Conservation (phyloP, 1,140 invertebrate genomes). For the Dreissena rostriformis region DNA sequence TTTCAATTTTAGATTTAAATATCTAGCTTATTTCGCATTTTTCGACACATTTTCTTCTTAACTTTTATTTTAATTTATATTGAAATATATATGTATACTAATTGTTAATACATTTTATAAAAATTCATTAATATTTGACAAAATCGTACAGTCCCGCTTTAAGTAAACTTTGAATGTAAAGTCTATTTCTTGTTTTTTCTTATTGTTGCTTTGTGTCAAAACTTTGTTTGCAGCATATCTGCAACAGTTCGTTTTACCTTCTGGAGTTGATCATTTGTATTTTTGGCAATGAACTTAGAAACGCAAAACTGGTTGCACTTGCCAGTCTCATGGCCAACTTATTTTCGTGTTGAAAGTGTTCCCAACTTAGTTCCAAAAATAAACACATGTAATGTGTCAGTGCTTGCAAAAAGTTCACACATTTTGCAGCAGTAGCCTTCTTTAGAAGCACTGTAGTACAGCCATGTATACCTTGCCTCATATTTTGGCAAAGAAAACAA, state of each 20-base stretch:
- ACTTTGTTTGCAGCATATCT: not conserved
- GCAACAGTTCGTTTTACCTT: not conserved
- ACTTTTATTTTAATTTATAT: too few relatives aligned
- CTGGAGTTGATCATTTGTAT: not conserved
- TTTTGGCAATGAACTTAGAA: not conserved
- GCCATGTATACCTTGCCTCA: not conserved
- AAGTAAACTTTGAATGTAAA: too few relatives aligned
- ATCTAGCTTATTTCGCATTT: too few relatives aligned
- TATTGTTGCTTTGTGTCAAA: not conserved
- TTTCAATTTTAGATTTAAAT: too few relatives aligned
- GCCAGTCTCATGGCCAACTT: not conserved
- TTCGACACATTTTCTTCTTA: too few relatives aligned
- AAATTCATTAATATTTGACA: too few relatives aligned
- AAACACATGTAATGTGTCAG: not conserved
- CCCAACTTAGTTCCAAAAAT: not conserved
- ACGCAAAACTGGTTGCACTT: not conserved
- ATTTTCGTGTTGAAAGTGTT: not conserved
- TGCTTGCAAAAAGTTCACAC: not conserved
- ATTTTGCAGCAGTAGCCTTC: too few relatives aligned
- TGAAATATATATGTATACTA: too few relatives aligned
- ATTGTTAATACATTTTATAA: too few relatives aligned
- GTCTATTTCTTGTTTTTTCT: not conserved
- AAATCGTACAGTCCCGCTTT: too few relatives aligned
- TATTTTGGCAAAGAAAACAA: not conserved
- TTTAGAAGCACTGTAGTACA: not conserved